These are phyloP conservation scores for Lutraria lutraria DNA, from an alignment of 2,888 invertebrate species.

Conservation along the genomic window DNA sequence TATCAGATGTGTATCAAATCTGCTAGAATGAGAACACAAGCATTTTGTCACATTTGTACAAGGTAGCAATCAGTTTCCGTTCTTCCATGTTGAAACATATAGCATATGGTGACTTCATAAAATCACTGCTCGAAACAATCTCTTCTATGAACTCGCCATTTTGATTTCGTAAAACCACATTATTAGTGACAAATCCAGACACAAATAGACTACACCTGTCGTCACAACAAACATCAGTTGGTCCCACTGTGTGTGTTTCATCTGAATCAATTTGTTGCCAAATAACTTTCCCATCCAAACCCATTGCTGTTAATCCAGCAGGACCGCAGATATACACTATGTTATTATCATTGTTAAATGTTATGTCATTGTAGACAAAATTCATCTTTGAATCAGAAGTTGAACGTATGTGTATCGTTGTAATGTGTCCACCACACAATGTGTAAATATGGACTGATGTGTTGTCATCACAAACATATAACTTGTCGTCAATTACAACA, in stretches of 20 bases:
- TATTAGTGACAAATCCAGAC: background rate
- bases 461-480: background rate
- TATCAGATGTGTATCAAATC: no score
- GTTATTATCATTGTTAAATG: background rate
- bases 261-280: background rate
- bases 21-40: background rate
- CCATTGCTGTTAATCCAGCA: background rate
- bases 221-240: background rate
- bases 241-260: background rate
- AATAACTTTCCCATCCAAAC: background rate
- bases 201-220: background rate
- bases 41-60: background rate
- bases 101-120: background rate
- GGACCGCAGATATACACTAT: background rate
- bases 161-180: background rate
- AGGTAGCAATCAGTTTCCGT: background rate
- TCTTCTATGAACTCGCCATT: background rate
- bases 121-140: background rate
- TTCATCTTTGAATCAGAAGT: background rate
- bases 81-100: background rate
- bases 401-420: background rate
- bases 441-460: background rate
- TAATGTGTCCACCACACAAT: background rate
- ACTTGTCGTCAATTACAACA: background rate
- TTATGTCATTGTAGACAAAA: background rate